Conservation (phyloP, 2,888 invertebrate species). For the Timema cristinae region DNA sequence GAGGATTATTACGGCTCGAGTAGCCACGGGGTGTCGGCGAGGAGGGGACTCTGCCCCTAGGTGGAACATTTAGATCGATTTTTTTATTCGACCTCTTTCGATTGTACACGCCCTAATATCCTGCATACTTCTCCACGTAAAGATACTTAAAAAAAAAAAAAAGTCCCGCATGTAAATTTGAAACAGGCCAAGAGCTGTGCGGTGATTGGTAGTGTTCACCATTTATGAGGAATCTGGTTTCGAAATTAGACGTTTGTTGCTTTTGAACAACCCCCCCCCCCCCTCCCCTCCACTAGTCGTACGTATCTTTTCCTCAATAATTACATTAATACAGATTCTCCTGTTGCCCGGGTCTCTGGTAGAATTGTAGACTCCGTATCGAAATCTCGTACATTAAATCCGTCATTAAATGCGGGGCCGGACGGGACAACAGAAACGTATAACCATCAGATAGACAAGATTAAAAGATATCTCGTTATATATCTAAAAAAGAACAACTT, state of each 20-base stretch:
- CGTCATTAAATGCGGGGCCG: slow-evolving; percentile 24
- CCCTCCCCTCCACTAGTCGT: background rate
- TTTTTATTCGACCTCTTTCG: background rate
- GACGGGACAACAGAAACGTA: background rate
- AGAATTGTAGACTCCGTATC: slow-evolving; percentile 23
- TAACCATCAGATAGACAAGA: slow-evolving; percentile 20
- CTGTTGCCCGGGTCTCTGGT: background rate
- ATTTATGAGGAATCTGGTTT: slow-evolving; percentile 30
- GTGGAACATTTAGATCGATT: no score
- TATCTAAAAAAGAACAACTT: background rate
- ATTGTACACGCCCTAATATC: background rate
- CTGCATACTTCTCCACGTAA: slow-evolving; percentile 3
- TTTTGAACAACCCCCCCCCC: background rate
- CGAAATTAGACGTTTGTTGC: slow-evolving; percentile 28
- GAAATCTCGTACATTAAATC: slow-evolving; percentile 15
- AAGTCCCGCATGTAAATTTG: slow-evolving; percentile 27
- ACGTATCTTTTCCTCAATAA: slow-evolving; percentile 18
- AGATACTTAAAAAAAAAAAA: background rate
- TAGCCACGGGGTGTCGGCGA: no score
- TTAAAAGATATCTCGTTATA: slow-evolving; percentile 29
- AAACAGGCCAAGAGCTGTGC: slow-evolving; percentile 6
- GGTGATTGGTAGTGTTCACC: slow-evolving; percentile 28
- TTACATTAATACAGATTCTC: slow-evolving; percentile 30
- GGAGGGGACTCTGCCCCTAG: no score
- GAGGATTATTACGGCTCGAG: no score